Base-by-base conservation (phyloP, 2,797 vertebrate species). In the Tragelaphus oryx region DNA sequence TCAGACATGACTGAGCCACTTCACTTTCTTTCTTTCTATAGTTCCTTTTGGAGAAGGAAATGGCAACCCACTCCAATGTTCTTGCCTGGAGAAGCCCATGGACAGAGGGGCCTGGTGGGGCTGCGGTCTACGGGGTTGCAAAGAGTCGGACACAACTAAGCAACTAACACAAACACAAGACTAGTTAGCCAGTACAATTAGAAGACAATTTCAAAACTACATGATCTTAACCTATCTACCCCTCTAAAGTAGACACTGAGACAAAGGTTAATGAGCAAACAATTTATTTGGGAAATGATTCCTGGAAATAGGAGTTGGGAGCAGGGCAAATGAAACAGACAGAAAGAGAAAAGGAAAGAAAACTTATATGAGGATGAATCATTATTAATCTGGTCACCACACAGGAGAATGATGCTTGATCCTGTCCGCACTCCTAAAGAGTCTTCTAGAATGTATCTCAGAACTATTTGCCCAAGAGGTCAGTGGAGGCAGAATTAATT, bases 121-220 rank as follows among this genome's bases (percentile, higher is more conserved):
- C 59, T 60, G 28, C 0, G 0, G 59, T 30, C 28, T 16, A 60
- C 16, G 13, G 28, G 1, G 0, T 30, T 30, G 59, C 28, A 57
- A 57, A 60, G 59, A 60, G 59, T 60, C 0, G 1, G 13, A 60
- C 28, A 60, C 3, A 2, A 8, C 28, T 60, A 60, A 60, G 59
- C 59, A 60, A 30, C 13, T 30, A 30, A 8, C 3, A 60, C 28
- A 60, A 28, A 60, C 12, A 30, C 59, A 60, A 60, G 62, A 11
- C 71, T 75, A 60, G 79, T 79, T 94, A 75, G 6, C 81, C 16
- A 24, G 30, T 37, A 1, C 68, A 88, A 48, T n/a, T 37, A 71
- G 11, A 93, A 11, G 33, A 59, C 5, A 80, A 28, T 60, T 81
- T 50, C n/a, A 62, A 91, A 93, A 78, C 41, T 30, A 14, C 78